Evolutionary conservation across 2,888 invertebrate species (phyloP).

Genomic region (Orthonevra nobilis): DNA sequence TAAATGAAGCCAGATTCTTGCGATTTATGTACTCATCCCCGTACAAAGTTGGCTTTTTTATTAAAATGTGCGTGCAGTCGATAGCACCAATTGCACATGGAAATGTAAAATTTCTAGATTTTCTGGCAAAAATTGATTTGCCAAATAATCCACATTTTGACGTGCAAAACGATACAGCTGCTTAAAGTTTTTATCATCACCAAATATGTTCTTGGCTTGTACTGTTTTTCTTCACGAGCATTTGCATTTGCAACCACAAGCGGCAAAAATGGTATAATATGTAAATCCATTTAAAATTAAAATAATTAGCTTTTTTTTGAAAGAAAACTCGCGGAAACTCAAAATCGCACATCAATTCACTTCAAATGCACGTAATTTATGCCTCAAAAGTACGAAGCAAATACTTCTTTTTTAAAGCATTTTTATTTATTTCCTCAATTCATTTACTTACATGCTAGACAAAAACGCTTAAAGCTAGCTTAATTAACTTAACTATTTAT

Average conservation of each 20-base stretch:
- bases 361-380: no score
- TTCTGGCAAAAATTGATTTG: background rate
- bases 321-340: background rate
- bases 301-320: no score
- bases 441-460: no score
- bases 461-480: no score
- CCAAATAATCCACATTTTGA: background rate
- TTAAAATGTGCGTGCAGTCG: conserved; percentile 12
- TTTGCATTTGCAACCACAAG: no score
- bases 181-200: background rate
- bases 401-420: no score
- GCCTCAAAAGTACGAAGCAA: no score
- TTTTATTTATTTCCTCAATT: no score
- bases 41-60: background rate
- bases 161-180: background rate
- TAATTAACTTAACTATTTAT: no score
- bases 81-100: conserved; percentile 12
- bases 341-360: background rate
- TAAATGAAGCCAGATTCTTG: background rate
- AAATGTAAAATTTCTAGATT: conserved; percentile 2
- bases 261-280: no score
- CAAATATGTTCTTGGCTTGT: no score
- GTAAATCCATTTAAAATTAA: background rate
- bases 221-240: no score
- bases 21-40: conserved; percentile 12